phyloP scores from a whole-genome alignment of 2,113 vertebrate genomes.

The Danionella cerebrum region DNA sequence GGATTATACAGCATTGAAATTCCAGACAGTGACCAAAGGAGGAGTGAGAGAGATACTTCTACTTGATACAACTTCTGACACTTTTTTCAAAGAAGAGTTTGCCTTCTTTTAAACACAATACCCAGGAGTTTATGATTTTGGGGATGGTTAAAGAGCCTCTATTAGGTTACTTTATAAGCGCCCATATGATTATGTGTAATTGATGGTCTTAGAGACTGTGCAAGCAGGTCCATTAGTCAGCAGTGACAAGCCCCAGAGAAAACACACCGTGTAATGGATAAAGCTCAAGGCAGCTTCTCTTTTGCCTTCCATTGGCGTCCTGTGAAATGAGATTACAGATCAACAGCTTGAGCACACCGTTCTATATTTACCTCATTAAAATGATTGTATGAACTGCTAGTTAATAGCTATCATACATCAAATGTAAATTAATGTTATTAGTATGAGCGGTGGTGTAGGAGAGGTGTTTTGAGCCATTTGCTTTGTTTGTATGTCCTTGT shows the following conservation, averaged over 20 bases:
- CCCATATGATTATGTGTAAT: constrained; percentile 44
- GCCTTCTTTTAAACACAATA: constrained; percentile 9
- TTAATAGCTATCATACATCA: constrained; percentile 28
- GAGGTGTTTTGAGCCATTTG: not conserved
- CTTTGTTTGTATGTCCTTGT: not conserved
- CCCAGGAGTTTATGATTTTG: constrained; percentile 28
- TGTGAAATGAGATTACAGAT: constrained; percentile 21
- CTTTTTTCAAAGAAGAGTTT: not conserved
- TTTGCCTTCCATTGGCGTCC: constrained; percentile 8
- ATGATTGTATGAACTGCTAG: constrained; percentile 5
- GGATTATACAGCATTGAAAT: too few species aligned
- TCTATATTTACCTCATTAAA: constrained; percentile 32
- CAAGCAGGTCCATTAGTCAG: constrained; percentile 46
- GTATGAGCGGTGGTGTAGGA: not conserved
- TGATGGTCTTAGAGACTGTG: constrained; percentile 37
- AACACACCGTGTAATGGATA: constrained; percentile 39
- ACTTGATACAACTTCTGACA: not conserved
- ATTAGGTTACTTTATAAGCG: constrained; percentile 45
- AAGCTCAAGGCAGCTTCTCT: constrained; percentile 17
- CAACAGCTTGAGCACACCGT: constrained; percentile 15
- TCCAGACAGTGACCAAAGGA: too few species aligned
- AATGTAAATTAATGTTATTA: constrained; percentile 12
- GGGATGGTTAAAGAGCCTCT: constrained; percentile 38
- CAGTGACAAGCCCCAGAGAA: constrained; percentile 35
- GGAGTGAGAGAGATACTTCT: too few species aligned